Evolutionary conservation across 2,888 invertebrate genomes (phyloP).

Genomic region (Hedya salicella): DNA sequence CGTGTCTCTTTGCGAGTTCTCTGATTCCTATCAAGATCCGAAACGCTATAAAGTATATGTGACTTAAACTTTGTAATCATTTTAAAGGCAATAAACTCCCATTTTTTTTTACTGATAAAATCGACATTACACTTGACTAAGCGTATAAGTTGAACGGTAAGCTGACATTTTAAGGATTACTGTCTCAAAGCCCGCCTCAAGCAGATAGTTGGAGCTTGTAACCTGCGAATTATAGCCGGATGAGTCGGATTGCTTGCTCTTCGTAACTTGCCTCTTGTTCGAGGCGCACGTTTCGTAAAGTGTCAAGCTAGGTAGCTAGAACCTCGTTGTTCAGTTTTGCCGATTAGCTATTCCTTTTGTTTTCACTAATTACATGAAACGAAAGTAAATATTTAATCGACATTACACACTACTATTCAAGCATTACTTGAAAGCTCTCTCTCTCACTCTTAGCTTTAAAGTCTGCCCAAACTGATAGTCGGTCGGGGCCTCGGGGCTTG

Average conservation of each 20-base stretch:
- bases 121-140: neutral
- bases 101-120: neutral
- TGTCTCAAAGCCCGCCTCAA: neutral
- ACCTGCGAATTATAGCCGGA: constrained; percentile 13
- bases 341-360: no score
- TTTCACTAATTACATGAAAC: no score
- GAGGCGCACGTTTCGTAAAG: constrained; percentile 16
- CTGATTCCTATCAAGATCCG: no score
- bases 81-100: neutral
- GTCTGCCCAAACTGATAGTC: no score
- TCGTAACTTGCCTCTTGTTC: constrained; percentile 22
- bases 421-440: no score
- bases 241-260: constrained; percentile 15
- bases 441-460: no score
- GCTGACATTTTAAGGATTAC: constrained; percentile 10
- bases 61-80: neutral
- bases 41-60: no score
- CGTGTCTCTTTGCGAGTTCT: no score
- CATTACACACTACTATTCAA: no score
- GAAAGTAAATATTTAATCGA: no score
- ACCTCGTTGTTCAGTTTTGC: no score
- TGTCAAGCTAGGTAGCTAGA: constrained; percentile 16
- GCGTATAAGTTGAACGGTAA: neutral
- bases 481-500: no score
- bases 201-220: constrained; percentile 2